Evolutionary conservation across 2,888 invertebrate species (phyloP), one percentile per base, ranked within the genome.

Genomic region (Hoplodrina blanda): DNA sequence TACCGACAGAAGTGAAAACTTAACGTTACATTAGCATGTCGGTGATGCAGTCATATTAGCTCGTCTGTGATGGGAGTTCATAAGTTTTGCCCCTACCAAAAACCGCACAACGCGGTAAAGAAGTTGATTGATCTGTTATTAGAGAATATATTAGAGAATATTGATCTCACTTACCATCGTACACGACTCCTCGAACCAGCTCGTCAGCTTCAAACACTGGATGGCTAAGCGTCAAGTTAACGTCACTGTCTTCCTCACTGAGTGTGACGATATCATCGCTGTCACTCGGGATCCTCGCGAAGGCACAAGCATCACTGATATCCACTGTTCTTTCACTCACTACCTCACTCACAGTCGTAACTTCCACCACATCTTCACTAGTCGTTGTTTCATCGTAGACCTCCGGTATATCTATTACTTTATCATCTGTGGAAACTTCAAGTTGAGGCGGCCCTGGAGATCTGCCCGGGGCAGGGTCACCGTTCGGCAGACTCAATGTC

Each of bases 391-490:
- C 88, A 61, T 87, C 86, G 69, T 87, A 87, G 63, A 81, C 73
- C 62, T 85, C 85, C 25, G 78, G 49, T 61, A 72, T 41, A 44
- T 78, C 77, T 67, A 62, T 72, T 10, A 73, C 67, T 68, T 83
- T 85, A 59, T 87, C 84, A 65, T 81, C 78, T 65, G 81, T 82
- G 19, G 76, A 64, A 53, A 73, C 75, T 64, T 78, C 68, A 8
- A 80, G 7, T 69, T 11, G 62, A 82, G 97, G 97, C 82, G 97
- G 97, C 53, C 97, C 97, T 17, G 97, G 97, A 1, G 97, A 97
- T 52, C 97, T 93, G 10, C 97, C 97, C 0, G 97, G 97, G 0
- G 97, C 97, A 17, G 97, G 97, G 88, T 97, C 97, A 66, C 97
- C 97, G 82, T 95, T 96, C 19, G 96, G 96, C 56, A 95, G 84